Evolutionary conservation across 1,140 invertebrate genomes (phyloP), one percentile per base, ranked within the genome.

Genomic region (Nebria ingens): DNA sequence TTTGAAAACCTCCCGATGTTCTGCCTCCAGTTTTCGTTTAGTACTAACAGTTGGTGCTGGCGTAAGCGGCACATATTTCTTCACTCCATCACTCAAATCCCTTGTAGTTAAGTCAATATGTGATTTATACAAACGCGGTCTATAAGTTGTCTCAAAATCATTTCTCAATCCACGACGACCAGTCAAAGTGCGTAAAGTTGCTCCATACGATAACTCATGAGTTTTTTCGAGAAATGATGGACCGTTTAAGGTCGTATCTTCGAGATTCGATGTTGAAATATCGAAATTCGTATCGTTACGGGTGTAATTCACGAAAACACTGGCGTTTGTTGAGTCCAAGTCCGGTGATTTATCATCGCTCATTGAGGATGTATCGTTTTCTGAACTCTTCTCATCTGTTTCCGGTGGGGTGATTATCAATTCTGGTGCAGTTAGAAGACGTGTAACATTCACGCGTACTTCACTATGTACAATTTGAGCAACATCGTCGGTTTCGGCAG

Each of bases 81-180:
- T 61, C n/a, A 45, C 40, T 9, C 9, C 15, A 17, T 45, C 40
- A 4, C 9, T 45, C 6, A 11, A 11, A 45, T 45, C 40, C 17
- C 17, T 45, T 45, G 40, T 12, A 17, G 40, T 6, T 45, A 45
- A 11, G 4, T 45, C 40, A 17, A 11, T 11, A 12, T 62, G 56
- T 15, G 55, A 53, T 13, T 58, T 62, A 1, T 66, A 60, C n/a
- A 60, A 53, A 13, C 55, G 58, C 23, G 55, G 61, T 19, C 59
- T 52, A 53, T 68, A 65, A 51, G 64, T 59, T 4, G 25, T 9
- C 25, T 63, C 60, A 15, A 55, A 59, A 34, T 57, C 29, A 19
- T 64, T 55, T 21, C 63, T 58, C 19, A 69, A 64, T n/a, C 64
- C 56, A 49, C 60, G 59, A n/a, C 68, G 56, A 1, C 65, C 56